A percentile compares a stretch with the other conserved stretches of the same genome.
These are phyloP conservation scores for Pelodiscus sinensis DNA, from an alignment of 2,113 vertebrate species.

Conservation along the genomic window DNA sequence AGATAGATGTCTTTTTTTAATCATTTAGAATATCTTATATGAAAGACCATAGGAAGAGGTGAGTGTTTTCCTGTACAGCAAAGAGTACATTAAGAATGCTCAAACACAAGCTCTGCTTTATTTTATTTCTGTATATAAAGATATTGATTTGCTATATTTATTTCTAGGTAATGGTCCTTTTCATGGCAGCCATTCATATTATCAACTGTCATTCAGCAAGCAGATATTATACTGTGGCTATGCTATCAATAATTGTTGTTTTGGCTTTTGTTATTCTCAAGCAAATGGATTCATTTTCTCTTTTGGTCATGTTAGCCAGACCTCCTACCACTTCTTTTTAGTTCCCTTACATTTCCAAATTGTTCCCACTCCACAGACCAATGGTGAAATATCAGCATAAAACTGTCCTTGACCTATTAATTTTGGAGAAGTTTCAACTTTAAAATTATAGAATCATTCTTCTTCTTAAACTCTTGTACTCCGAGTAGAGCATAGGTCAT, in stretches of 20 bases:
- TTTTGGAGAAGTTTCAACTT: background rate
- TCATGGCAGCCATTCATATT: too few species aligned
- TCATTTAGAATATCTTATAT: background rate
- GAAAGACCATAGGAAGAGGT: background rate
- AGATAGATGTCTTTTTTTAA: background rate
- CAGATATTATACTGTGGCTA: too few species aligned
- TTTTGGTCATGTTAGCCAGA: background rate
- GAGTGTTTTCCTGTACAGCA: background rate
- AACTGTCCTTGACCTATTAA: background rate
- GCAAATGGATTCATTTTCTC: background rate
- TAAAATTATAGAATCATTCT: background rate
- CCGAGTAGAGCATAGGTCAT: too few species aligned
- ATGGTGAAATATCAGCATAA: accelerated
- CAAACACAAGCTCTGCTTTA: too few species aligned
- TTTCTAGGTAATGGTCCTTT: too few species aligned
- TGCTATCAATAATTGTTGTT: background rate
- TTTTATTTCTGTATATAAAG: too few species aligned
- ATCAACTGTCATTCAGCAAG: too few species aligned
- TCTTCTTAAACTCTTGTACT: too few species aligned
- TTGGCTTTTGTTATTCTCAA: background rate
- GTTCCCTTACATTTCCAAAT: background rate
- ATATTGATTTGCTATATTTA: too few species aligned
- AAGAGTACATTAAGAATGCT: background rate
- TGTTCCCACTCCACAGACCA: background rate
- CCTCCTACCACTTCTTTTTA: background rate